Base-by-base conservation (phyloP, 2,113 vertebrate genomes). In the Leptosomus discolor region DNA sequence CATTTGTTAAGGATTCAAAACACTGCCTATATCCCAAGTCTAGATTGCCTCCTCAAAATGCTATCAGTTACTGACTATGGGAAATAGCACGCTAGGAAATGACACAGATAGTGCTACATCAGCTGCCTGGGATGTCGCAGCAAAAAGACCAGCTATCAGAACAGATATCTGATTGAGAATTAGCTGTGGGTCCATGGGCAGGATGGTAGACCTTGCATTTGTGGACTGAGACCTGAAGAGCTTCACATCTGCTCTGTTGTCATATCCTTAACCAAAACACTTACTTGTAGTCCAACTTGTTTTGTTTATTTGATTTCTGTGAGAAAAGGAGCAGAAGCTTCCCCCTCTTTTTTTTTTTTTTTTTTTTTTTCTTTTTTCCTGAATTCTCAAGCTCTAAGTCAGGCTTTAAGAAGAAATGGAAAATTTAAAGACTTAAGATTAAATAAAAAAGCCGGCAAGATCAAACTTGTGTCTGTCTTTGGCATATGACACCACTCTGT, bases 1-100 rank as follows among this genome's bases (percentile, higher is more conserved):
- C 4, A 23, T 39, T 81, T 51, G 13, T 56, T 75, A n/a, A 23
- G 26, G 29, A 46, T 75, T 70, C 15, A 14, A 80, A 65, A 32
- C 34, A 51, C 86, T 27, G 19, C 30, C 17, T 75, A 4, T 24
- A 37, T 36, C 24, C 39, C 12, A n/a, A 5, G 7, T 19, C 18
- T 51, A 15, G 6, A 6, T 10, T n/a, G 16, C 13, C 20, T 61
- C 0, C 0, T 54, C 12, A 11, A 58, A 54, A 64, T 16, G 1
- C 14, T 61, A 6, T 77, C 32, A 20, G 29, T 50, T 29, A 11
- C 46, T 54, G 51, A 48, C 5, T 8, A 1, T 12, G 22, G 53
- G 32, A 24, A 57, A 58, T 4, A 30, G 5, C 13, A 12, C 36
- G 15, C 2, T 16, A 36, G 46, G 67, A 45, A 63, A 79, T n/a